Evolutionary conservation across 2,888 invertebrate species (phyloP), one percentile per base, ranked within the genome.

Genomic region (Aporophyla lueneburgensis): DNA sequence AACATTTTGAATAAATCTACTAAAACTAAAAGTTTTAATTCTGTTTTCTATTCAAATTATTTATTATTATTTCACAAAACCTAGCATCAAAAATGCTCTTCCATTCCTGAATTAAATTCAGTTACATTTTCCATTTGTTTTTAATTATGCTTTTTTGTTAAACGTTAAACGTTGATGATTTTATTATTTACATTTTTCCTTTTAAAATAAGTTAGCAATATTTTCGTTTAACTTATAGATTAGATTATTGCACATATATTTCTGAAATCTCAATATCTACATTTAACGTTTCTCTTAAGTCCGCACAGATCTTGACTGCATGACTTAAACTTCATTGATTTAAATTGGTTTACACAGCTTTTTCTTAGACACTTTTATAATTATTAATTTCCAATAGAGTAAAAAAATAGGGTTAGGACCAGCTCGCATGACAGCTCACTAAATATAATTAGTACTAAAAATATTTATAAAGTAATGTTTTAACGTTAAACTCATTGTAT

Each of bases 231-330:
- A 56, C 27, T 59, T 46, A 9, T 63, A 24, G 21, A 53, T 21
- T 2, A 19, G 24, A 56, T 53, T 65, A 49, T 40, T 43, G 65
- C 24, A 61, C 33, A 16, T n/a, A 0, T 27, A 27, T 76, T 63
- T 73, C 19, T 69, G 19, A 7, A 76, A 68, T 76, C 19, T 53
- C n/a, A 59, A 53, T 67, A 49, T 88, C 76, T 78, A 70, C 89
- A 85, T 88, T 87, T 87, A 81, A 85, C 87, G 87, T 87, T 80
- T 81, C 33, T 70, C 56, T 67, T 40, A 70, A 71, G 68, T 76
- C 63, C 54, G 72, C 74, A 85, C 80, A 86, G 86, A 88, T 87
- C 79, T 86, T 56, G n/a, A 27, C 27, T 51, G 71, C 65, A 62
- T 62, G 46, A 33, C 58, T 62, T 70, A 33, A 16, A 46, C 24